phyloP scores from a whole-genome alignment of 2,797 vertebrate genomes.

The Enteromius anoplus region DNA sequence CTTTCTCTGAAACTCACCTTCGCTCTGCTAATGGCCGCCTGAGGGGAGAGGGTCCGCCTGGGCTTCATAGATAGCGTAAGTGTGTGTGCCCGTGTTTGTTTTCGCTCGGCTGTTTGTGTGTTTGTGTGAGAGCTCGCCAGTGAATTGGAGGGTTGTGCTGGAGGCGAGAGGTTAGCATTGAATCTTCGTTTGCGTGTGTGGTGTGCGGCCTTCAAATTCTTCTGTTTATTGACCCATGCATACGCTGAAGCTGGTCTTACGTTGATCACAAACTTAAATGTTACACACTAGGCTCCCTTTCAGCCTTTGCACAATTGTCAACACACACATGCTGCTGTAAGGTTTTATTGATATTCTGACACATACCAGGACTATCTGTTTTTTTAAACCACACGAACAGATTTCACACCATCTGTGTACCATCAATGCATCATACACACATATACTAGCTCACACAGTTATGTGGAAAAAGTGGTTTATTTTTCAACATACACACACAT shows the following conservation, averaged over 20 bases:
- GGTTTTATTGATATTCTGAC: conserved; percentile 29
- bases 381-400: conserved; percentile 12
- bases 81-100: conserved; percentile 33
- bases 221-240: conserved; percentile 23
- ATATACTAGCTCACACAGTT: neutral
- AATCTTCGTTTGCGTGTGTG: neutral
- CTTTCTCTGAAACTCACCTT: conserved; percentile 28
- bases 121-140: neutral
- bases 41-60: conserved; percentile 40
- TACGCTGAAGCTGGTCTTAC: conserved; percentile 8
- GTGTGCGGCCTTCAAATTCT: conserved; percentile 1
- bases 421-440: conserved; percentile 7
- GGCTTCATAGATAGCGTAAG: conserved; percentile 34
- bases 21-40: conserved; percentile 16
- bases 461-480: neutral
- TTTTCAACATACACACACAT: neutral
- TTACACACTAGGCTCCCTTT: neutral
- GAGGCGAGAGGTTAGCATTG: conserved; percentile 23
- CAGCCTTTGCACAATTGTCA: neutral
- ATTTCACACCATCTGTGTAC: conserved; percentile 32
- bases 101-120: conserved; percentile 18
- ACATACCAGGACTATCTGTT: neutral
- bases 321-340: conserved; percentile 7
- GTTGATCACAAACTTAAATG: conserved; percentile 6
- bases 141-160: conserved; percentile 1